phyloP scores from a whole-genome alignment of 2,797 vertebrate species.

The Anolis apletophallus region DNA sequence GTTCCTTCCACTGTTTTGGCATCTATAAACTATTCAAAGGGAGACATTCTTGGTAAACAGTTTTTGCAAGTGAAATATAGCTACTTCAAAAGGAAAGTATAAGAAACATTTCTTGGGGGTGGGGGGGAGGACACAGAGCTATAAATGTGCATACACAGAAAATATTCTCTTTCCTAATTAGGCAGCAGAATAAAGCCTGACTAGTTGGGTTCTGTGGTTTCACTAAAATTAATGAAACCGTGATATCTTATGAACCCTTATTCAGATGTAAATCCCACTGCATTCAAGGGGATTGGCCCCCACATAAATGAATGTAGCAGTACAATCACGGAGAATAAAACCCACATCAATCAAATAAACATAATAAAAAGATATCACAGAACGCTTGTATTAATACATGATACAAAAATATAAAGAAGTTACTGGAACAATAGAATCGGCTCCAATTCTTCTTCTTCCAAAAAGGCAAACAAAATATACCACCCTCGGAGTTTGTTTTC shows the following conservation, averaged over 20 bases:
- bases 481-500: not conserved
- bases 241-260: not conserved
- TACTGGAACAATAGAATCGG: not conserved
- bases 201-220: not conserved
- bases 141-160: not conserved
- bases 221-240: not conserved
- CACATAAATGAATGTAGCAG: not conserved
- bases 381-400: not conserved
- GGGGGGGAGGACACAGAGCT: not conserved
- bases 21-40: not conserved
- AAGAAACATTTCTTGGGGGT: not conserved
- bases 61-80: constrained; percentile 15
- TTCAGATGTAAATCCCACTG: not conserved
- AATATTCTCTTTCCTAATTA: not conserved
- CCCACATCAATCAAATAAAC: not conserved
- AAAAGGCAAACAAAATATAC: not conserved
- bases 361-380: not conserved
- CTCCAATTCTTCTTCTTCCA: not conserved
- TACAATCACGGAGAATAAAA: not conserved
- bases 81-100: not conserved
- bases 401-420: not conserved
- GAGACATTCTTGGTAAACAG: not conserved
- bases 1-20: not conserved
- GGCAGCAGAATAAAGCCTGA: not conserved
- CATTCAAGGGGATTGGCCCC: not conserved